Evolutionary conservation across 2,113 vertebrate species (phyloP), one percentile per base, ranked within the genome.

Genomic region (Pseudorhombus dupliciocellatus): DNA sequence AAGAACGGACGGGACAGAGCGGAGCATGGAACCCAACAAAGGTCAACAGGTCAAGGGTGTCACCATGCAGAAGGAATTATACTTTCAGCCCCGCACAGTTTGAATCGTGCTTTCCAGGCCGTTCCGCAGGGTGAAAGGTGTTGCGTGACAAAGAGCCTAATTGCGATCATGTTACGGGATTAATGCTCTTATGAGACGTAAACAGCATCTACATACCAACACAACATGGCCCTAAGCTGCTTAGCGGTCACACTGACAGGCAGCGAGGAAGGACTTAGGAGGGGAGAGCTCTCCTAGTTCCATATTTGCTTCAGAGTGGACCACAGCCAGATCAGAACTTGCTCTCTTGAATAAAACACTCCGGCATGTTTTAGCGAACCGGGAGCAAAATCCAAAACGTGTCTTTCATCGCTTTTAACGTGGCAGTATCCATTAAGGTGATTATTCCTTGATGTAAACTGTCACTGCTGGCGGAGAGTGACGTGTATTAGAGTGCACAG

Each of bases 191-290:
- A 81, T 55, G 62, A 62, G 80, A 76, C 75, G 64, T 84, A 84
- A 89, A 90, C 80, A 67, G 70, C 72, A 76, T 85, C 74, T 63
- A 66, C 87, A 75, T 80, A 56, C 70, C 84, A 75, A 69, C 73
- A 86, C 70, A 79, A 31, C 73, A 67, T 77, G 63, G 15, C 66
- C 57, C 58, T 82, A 89, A 92, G 85, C 85, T 80, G 81, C 90
- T 92, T 88, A 89, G 1, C 26, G 54, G 78, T 88, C 86, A 80
- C 86, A 88, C 74, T 77, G 70, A 62, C 66, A 66, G 51, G 66
- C 81, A 52, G 28, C 53, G 12, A 63, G 42, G 24, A 59, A 66
- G 16, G 80, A 42, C 66, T 86, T 83, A 55, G 22, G 25, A 42
- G 10, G 18, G 81, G 75, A 84, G n/a, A 48, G 18, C 40, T 62